These are phyloP conservation scores for Lagopus leucura DNA, from an alignment of 2,113 vertebrate species.

Conservation along the genomic window DNA sequence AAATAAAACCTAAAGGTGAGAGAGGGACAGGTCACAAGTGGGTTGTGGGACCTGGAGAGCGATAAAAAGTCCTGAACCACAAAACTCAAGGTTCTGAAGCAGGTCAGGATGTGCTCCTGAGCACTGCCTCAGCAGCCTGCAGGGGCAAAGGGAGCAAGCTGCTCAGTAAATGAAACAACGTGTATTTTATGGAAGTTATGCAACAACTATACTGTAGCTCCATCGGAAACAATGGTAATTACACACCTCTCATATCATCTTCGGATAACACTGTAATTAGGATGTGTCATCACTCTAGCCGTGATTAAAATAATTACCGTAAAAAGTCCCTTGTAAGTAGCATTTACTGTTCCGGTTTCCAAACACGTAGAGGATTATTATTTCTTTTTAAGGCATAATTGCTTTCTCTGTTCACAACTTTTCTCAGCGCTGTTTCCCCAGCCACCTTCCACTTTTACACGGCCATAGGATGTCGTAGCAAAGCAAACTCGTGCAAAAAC, in stretches of 20 bases:
- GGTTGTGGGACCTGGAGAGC: background rate
- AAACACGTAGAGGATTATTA: constrained; percentile 35
- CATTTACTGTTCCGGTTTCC: constrained; percentile 66
- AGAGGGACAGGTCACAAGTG: background rate
- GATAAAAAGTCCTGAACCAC: background rate
- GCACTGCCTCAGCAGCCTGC: background rate
- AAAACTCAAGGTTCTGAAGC: background rate
- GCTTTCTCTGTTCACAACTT: background rate
- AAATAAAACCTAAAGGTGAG: background rate
- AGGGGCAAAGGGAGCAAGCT: background rate
- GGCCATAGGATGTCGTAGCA: background rate
- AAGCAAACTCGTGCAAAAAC: constrained; percentile 8
- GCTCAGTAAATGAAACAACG: constrained; percentile 3
- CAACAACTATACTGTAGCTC: constrained; percentile 51
- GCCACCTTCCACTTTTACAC: background rate
- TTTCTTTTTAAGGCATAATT: constrained; percentile 10
- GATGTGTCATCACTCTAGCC: constrained; percentile 66
- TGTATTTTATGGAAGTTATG: constrained; percentile 25
- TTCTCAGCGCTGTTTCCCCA: background rate
- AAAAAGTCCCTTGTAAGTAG: constrained; percentile 60
- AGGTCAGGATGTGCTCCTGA: background rate
- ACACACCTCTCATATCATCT: constrained; percentile 68
- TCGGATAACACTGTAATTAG: constrained; percentile 72
- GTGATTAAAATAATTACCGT: constrained; percentile 67
- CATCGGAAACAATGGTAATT: constrained; percentile 70